Percentiles rank a stretch among this genome's conserved stretches.
Conservation (phyloP, 92 coral and sea anemone species). For the Virgularia gustaviana region DNA sequence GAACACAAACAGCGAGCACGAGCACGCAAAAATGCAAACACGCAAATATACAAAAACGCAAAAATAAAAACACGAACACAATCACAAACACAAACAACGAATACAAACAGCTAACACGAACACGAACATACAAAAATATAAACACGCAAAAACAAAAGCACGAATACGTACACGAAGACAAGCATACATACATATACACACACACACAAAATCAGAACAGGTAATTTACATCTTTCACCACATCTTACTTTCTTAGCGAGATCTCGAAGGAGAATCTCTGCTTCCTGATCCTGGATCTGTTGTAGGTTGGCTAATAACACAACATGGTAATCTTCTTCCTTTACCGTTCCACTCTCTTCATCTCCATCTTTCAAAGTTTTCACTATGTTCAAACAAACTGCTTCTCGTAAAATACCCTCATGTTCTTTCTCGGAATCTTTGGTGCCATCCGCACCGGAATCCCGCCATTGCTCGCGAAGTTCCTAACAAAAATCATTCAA, state of each 20-base stretch:
- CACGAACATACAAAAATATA: neutral
- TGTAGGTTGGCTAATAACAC: constrained; percentile 82
- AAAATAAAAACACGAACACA: neutral
- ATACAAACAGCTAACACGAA: neutral
- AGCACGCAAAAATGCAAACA: neutral
- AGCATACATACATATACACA: neutral
- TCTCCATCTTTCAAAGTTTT: constrained; percentile 46
- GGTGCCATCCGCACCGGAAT: constrained; percentile 85
- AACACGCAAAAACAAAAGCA: neutral
- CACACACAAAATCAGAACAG: neutral
- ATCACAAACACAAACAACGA: neutral
- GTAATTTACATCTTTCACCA: neutral
- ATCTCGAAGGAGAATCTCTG: constrained; percentile 75
- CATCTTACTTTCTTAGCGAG: constrained; percentile 71
- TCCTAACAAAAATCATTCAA: constrained; percentile 44
- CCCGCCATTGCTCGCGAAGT: constrained; percentile 90
- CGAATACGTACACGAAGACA: neutral
- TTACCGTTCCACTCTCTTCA: constrained; percentile 43
- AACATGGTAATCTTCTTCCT: constrained; percentile 62
- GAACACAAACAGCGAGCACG: neutral
- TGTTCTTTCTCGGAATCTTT: constrained; percentile 77
- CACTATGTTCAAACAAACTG: constrained; percentile 71
- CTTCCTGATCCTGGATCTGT: constrained; percentile 84
- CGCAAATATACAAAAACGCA: neutral
- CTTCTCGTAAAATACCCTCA: constrained; percentile 77